Base-by-base conservation (phyloP, 2,113 vertebrate genomes). In the Epinephelus fuscoguttatus region DNA sequence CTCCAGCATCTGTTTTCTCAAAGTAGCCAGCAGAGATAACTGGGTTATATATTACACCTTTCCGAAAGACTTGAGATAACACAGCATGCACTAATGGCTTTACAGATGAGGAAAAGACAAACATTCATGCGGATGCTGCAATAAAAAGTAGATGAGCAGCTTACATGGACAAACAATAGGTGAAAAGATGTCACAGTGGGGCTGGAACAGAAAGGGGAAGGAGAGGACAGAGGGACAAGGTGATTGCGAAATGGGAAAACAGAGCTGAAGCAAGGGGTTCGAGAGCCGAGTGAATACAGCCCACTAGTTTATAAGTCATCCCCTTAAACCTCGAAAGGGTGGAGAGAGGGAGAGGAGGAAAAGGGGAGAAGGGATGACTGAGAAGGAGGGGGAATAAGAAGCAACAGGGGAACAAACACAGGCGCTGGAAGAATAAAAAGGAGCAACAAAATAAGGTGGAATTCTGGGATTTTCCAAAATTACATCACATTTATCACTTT, bases 301-400 rank as follows among this genome's bases (percentile, higher is more conserved):
- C 40, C 25, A 25, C 17, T 49, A 13, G 77, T 87, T 90, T 87
- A 69, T 81, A 88, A 88, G 77, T 82, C 77, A 90, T 45, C 53
- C 33, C 71, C 27, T 80, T 47, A 1, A 70, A 62, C 78, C 11
- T 6, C 76, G 60, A 13, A 9, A 2, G 33, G 40, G 70, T 70
- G 69, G 52, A 21, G 23, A 37, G 70, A 68, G 49, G 61, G 37
- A 73, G 37, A 15, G 18, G 5, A 33, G 9, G 27, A 21, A 55
- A 33, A 52, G 57, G 8, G 25, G 21, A 45, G 6, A 70, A 61
- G 79, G 57, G 61, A 80, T 71, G 69, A 74, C 55, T 30, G 53
- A 45, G 49, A n/a, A 15, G 66, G 49, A 79, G 70, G 2, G 21
- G 15, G 15, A 70, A 47, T 71, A 47, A 25, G 37, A 25, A 72